These are phyloP conservation scores for Lithobius niger DNA, from an alignment of 1,140 invertebrate species.

Conservation along the genomic window DNA sequence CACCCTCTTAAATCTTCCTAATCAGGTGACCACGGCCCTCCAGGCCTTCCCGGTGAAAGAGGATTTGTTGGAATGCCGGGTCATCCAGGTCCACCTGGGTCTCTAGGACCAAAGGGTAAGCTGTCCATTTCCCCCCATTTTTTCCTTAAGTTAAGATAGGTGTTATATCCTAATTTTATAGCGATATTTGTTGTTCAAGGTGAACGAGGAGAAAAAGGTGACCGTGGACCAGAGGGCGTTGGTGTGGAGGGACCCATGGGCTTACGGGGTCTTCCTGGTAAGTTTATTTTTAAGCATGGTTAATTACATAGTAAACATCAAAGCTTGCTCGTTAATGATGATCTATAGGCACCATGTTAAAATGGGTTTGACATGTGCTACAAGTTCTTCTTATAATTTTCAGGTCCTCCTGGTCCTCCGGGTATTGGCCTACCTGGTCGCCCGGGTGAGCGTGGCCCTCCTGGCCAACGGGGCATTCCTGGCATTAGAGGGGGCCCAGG, in stretches of 20 bases:
- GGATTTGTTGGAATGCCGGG: conserved; percentile 52
- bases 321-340: no score
- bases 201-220: conserved; percentile 55
- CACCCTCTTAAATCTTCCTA: no score
- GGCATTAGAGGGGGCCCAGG: conserved; percentile 29
- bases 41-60: conserved; percentile 39
- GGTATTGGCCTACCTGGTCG: conserved; percentile 44
- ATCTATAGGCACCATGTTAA: no score
- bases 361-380: no score
- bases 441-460: conserved; percentile 40
- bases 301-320: no score
- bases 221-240: conserved; percentile 48
- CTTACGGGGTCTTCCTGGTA: conserved; percentile 46
- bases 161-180: conserved; percentile 8
- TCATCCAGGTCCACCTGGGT: conserved; percentile 41
- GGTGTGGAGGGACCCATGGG: conserved; percentile 53
- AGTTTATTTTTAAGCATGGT: background rate
- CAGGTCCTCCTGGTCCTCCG: conserved; percentile 45
- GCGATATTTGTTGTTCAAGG: conserved; percentile 27
- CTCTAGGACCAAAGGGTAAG: conserved; percentile 33
- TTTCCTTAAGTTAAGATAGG: background rate
- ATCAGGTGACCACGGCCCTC: conserved; percentile 37
- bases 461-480: conserved; percentile 34
- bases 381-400: conserved; percentile 11
- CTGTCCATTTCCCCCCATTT: background rate